Conservation (phyloP, 2,113 vertebrate species). For the Dasyornis broadbenti region DNA sequence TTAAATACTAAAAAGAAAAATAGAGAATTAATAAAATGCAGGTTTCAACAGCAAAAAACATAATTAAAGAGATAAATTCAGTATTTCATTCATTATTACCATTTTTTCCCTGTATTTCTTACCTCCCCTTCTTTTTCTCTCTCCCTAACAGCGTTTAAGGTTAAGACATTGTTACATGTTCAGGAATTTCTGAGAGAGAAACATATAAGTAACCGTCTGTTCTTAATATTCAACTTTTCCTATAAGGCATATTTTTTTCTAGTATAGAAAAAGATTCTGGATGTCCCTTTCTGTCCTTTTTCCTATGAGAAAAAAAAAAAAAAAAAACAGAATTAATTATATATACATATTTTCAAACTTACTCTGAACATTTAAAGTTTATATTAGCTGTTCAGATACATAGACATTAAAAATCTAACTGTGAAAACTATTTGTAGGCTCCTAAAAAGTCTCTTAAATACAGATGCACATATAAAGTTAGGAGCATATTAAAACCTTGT, state of each 20-base stretch:
- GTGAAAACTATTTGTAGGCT: background rate
- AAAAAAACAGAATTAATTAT: background rate
- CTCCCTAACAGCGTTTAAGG: background rate
- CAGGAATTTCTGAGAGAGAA: background rate
- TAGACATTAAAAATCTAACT: background rate
- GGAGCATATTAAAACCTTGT: background rate
- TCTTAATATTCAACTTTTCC: background rate
- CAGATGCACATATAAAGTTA: background rate
- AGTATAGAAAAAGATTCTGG: background rate
- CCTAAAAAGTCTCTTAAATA: background rate
- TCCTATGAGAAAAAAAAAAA: background rate
- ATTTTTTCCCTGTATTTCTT: background rate
- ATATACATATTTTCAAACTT: background rate
- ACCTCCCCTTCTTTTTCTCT: background rate
- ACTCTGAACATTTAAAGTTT: background rate
- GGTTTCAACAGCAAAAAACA: background rate
- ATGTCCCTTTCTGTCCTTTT: background rate
- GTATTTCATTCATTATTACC: background rate
- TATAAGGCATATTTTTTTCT: background rate
- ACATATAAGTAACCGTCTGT: background rate
- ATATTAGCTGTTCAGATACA: background rate
- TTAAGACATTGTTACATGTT: background rate
- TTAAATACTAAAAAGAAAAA: background rate
- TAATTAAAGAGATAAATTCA: background rate
- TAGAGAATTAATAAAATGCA: background rate